Evolutionary conservation across 2,113 vertebrate species (phyloP), one percentile per base, ranked within the genome.

Genomic region (Egretta garzetta): DNA sequence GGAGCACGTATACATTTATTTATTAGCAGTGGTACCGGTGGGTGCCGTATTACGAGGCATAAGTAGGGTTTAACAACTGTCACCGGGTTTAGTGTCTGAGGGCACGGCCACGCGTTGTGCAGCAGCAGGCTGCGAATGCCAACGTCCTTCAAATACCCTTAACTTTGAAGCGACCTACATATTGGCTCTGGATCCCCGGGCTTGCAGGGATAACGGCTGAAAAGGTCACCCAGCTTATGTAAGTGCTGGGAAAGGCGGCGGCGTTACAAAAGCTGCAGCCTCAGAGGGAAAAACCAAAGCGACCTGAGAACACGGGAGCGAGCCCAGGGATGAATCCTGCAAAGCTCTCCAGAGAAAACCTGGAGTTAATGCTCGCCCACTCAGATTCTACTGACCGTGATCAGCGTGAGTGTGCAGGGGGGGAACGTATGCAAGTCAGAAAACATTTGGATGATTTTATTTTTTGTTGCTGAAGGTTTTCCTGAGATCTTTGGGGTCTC

Each of bases 221-320:
- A 71, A 92, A 93, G 90, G 95, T 93, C 96, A 97, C 92, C 59
- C 47, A 6, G 4, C 4, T 96, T 94, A 93, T 18, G 67, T 80
- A 96, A 97, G 79, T 0, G 67, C 27, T 50, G 24, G 85, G 63
- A 88, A 73, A 88, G 0, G n/a, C 41, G 8, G 74, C 0, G 1
- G 4, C 0, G 5, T 49, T 70, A 68, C 72, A 88, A 83, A 81
- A 88, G 70, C 91, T 59, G 56, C 4, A 1, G 94, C 85, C 85
- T 64, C 53, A 1, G 56, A 72, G 88, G 62, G 2, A 43, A 60
- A 58, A 91, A 90, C 88, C 62, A 35, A 72, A 82, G 67, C 24
- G 92, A 91, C 55, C 83, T 5, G 1, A 17, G 15, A 60, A 67
- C 28, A 12, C 1, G 2, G 13, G 14, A 74, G 20, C 1, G 5